phyloP scores from a whole-genome alignment of 2,797 vertebrate genomes.

The Onychomys arenicola region DNA sequence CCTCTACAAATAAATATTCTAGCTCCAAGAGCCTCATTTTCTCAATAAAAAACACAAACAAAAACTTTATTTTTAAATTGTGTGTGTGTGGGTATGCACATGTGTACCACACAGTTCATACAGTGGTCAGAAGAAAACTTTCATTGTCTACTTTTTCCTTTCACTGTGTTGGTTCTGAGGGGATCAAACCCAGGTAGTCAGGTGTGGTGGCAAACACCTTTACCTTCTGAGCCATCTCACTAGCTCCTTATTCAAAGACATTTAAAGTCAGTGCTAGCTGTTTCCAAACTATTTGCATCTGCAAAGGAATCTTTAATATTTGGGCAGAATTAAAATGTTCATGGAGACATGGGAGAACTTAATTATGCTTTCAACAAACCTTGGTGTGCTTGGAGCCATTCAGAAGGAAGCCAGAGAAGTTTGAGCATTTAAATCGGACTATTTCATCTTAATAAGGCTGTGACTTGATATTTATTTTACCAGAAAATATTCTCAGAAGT shows the following conservation, averaged over 20 bases:
- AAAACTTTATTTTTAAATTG: neutral
- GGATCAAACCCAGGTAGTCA: neutral
- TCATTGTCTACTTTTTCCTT: neutral
- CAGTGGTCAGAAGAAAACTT: neutral
- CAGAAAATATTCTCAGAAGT: conserved; percentile 62
- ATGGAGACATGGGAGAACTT: conserved; percentile 53
- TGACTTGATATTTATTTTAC: conserved; percentile 76
- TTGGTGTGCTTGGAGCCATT: conserved; percentile 58
- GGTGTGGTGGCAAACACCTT: neutral
- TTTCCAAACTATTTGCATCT: conserved; percentile 44
- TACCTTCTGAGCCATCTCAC: neutral
- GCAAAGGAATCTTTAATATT: conserved; percentile 63
- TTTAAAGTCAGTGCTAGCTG: neutral
- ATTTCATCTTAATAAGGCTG: conserved; percentile 66
- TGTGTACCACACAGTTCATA: neutral
- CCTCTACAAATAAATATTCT: conserved; percentile 27
- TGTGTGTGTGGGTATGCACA: neutral
- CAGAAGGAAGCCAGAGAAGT: conserved; percentile 67
- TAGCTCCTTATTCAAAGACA: neutral
- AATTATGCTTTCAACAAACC: conserved; percentile 71
- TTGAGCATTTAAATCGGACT: conserved; percentile 67
- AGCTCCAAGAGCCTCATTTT: neutral
- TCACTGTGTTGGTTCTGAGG: neutral
- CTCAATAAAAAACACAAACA: neutral
- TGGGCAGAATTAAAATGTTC: conserved; percentile 62